Evolutionary conservation across 2,113 vertebrate species (phyloP), one percentile per base, ranked within the genome.

Genomic region (Mormoops blainvillei): DNA sequence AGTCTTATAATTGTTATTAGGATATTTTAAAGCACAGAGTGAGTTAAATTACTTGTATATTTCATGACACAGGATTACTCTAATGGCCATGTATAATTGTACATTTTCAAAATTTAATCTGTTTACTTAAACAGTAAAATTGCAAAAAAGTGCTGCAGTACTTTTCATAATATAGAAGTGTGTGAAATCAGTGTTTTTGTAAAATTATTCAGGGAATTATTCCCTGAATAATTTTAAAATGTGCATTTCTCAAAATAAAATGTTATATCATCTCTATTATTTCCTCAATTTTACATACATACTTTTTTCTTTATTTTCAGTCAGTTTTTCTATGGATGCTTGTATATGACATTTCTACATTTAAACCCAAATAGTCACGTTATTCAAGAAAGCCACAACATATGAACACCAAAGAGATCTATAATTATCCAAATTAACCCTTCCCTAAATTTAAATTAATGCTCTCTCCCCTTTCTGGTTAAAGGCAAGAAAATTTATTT

Each of bases 21-120:
- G 45, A 78, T 91, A 92, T 93, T 52, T 80, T 76, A 22, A 94
- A 92, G 65, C 78, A 74, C 13, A 45, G 6, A 48, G 28, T 78
- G 71, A 85, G 36, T 85, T 13, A 67, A 88, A 70, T 92, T 43
- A 13, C 48, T 73, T 89, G 4, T 28, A 33, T 86, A 93, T 83
- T 95, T 94, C 22, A 38, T 71, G 74, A 90, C 14, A 45, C 7
- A 61, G 20, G 22, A 58, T 52, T 85, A 68, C 28, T 84, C 81
- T 88, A 43, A 89, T 54, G 67, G 33, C 52, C 78, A 91, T 8
- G 24, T 88, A 67, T 95, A 96, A 98, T 63, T 65, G 56, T 80
- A 81, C 89, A 91, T 91, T 90, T 97, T 94, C 85, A 96, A 97
- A 85, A 26, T 84, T 80, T 89, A 86, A 78, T 76, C 14, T 80